Base-by-base conservation (phyloP, 2,113 vertebrate genomes). In the Vidua macroura region DNA sequence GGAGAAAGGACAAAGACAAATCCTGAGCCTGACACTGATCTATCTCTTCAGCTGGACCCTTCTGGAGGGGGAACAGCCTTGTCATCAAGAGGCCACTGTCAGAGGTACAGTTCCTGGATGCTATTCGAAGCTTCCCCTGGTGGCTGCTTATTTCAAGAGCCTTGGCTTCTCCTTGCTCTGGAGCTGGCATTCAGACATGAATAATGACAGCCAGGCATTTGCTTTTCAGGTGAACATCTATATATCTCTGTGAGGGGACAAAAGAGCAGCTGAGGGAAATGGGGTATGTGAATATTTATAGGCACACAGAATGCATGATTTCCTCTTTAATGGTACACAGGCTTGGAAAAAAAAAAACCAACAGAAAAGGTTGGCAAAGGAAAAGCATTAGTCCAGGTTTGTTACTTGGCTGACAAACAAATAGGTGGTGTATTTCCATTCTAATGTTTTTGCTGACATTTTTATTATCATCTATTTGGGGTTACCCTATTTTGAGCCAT, bases 181-280 rank as follows among this genome's bases (percentile, higher is more conserved):
- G 59, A 91, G 30, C 48, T 96, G 82, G 41, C 55, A 70, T 93
- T 86, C 59, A 77, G 73, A 91, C 90, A 92, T 91, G 87, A 96
- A 35, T 93, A 86, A 96, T 93, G 81, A 87, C 46, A 92, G 75
- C 35, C 72, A 92, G 88, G 68, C 72, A 77, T 90, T 95, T 92
- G 80, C 41, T 92, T 90, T 95, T 96, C 93, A 96, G 95, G 92
- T 95, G 94, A 94, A 79, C 49, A 80, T 94, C 49, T 43, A 58
- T 79, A 94, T 75, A 93, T 92, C 77, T 93, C 37, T 68, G 66
- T 77, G 68, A 93, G 55, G 23, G 80, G 52, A 96, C 87, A 66
- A 75, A 96, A 88, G 44, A 91, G 56, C 73, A 76, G 51, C 58
- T 35, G 60, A 90, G 66, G 39, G 55, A 94, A 84, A 79, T 53